Evolutionary conservation across 2,888 invertebrate genomes (phyloP), one percentile per base, ranked within the genome.

Genomic region (Drosophila nr. perissopoda): DNA sequence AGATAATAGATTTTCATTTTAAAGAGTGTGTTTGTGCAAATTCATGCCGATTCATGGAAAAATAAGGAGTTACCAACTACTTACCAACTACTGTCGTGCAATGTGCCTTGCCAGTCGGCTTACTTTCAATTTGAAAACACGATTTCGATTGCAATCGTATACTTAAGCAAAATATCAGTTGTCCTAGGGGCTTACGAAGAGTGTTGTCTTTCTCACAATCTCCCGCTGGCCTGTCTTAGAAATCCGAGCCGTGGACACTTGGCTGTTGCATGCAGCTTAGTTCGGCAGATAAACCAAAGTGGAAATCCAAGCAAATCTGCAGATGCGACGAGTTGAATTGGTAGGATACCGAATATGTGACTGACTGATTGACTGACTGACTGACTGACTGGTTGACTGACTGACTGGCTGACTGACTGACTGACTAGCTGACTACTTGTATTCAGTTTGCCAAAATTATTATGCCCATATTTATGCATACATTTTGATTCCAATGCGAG

Each of bases 401-500:
- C 29, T 27, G 51, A 21, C 56, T 60, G 60, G 18, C 25, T 27
- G 48, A 31, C 18, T 21, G 38, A 38, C 0, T 48, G 48, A 3
- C 25, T 27, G 27, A 31, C 18, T 21, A 21, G 38, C 25, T 42
- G 27, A 21, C 25, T 36, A 40, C 38, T 25, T 54, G 33, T 36
- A 4, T 46, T 18, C 34, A 34, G 58, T 58, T 38, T 25, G 18
- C 48, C 21, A 31, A 34, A 58, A 54, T 68, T 64, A 56, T 34
- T 40, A 33, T 67, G 60, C 48, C 48, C 66, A 63, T 78, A 64
- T 51, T 53, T 56, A 69, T 51, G 48, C 53, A 69, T 64, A 72
- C 71, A 73, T 81, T 74, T 69, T 58, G 81, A 81, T 73, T 77
- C 71, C 81, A 71, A 60, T 65, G 82, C 82, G 80, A 83, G 64